phyloP scores from a whole-genome alignment of 2,797 vertebrate species.

The Coranthus polyacanthus region DNA sequence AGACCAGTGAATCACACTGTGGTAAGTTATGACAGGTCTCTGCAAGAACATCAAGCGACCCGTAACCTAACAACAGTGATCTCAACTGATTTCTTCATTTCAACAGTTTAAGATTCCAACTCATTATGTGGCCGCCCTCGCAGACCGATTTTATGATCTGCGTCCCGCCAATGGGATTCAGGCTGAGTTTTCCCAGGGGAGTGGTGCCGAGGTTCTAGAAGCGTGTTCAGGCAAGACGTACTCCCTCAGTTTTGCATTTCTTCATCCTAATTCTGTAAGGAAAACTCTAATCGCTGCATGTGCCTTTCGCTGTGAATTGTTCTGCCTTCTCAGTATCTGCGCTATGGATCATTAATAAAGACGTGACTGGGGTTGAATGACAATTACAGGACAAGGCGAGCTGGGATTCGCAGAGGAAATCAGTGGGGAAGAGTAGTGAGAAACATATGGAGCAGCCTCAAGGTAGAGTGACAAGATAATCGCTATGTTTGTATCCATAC shows the following conservation, averaged over 20 bases:
- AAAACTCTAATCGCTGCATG: slow-evolving; percentile 6
- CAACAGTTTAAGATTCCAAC: background rate
- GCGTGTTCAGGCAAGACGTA: slow-evolving; percentile 66
- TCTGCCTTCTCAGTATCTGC: background rate
- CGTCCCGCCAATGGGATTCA: slow-evolving; percentile 32
- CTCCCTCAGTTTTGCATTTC: slow-evolving; percentile 33
- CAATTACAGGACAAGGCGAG: slow-evolving; percentile 51
- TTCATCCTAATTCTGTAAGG: slow-evolving; percentile 9
- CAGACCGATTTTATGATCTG: background rate
- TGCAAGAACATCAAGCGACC: background rate
- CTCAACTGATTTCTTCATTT: slow-evolving; percentile 12
- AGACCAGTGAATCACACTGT: background rate
- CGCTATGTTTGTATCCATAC: background rate
- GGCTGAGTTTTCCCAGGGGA: slow-evolving; percentile 20
- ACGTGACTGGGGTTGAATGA: slow-evolving; percentile 20
- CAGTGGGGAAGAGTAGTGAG: slow-evolving; percentile 22
- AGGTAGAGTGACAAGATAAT: slow-evolving; percentile 57
- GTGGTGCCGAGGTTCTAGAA: slow-evolving; percentile 48
- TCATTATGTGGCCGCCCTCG: background rate
- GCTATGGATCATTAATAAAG: slow-evolving; percentile 20
- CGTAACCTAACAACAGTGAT: background rate
- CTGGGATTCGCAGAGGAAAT: slow-evolving; percentile 17
- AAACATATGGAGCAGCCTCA: slow-evolving; percentile 10
- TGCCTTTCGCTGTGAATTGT: slow-evolving; percentile 1
- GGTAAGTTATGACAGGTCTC: slow-evolving; percentile 9